Evolutionary conservation across 2,797 vertebrate genomes (phyloP), one percentile per base, ranked within the genome.

Genomic region (Rhynchonycteris naso): DNA sequence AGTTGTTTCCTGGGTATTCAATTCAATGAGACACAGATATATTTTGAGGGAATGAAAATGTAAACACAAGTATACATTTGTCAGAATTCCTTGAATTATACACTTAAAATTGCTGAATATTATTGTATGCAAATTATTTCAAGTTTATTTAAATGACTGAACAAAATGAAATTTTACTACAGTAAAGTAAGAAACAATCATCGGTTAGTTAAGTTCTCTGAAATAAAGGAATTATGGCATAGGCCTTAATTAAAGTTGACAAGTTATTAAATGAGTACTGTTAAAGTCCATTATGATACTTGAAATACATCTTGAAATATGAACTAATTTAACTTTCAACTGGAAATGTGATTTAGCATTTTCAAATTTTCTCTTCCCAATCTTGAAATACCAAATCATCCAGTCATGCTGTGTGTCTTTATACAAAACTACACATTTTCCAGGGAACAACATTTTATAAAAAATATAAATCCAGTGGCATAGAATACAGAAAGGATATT

Each of bases 241-340:
- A 8, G 54, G 1, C 56, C 33, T 54, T 80, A 65, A 43, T 80
- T 50, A 75, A 82, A 82, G 43, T 88, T 94, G 52, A 43, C 19
- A 61, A 88, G 13, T 65, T 93, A 74, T 54, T 56, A 88, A 82
- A 82, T 47, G 13, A 13, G 18, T 63, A 18, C 52, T 88, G 69
- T 75, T 87, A 76, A 87, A 76, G 12, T 33, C 22, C 82, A 26
- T 81, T 75, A 61, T 61, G 61, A 61, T 63, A 28, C 21, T 66
- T 66, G 16, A 86, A 38, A 52, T 74, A 1, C 21, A 86, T 54
- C 43, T 63, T 82, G 61, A 59, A 59, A 54, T 91, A 68, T 75
- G 85, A 86, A 87, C 75, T 68, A 81, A 16, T 81, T 75, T 59
- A 82, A 18, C n/a, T 81, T 91, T 68, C 75, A 94, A 54, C 12